Evolutionary conservation across 2,113 vertebrate genomes (phyloP).

Genomic region (Rynchops niger): DNA sequence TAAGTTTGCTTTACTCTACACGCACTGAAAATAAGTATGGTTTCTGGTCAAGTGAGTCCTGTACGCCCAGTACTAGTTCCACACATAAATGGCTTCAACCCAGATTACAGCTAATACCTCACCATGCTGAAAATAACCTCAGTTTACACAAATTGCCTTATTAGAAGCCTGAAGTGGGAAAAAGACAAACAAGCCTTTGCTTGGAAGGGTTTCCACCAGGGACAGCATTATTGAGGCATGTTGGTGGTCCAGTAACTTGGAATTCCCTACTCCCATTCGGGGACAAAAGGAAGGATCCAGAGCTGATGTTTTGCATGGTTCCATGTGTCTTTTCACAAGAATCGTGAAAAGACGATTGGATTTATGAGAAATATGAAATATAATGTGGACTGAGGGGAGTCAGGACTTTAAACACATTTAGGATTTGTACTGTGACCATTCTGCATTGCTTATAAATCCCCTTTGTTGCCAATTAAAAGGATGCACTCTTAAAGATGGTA

Average conservation of each 20-base stretch:
- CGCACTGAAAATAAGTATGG: not conserved
- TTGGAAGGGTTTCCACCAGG: not conserved
- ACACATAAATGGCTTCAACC: not conserved
- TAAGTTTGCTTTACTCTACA: not conserved
- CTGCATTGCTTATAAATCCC: not conserved
- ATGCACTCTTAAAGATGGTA: not conserved
- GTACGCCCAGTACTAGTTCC: not conserved
- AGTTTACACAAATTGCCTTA: not conserved
- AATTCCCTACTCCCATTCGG: not conserved
- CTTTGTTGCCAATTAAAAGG: not conserved
- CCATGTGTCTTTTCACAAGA: not conserved
- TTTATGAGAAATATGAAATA: not conserved
- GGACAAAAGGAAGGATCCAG: not conserved
- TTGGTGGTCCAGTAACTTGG: not conserved
- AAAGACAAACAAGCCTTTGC: not conserved
- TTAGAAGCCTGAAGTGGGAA: not conserved
- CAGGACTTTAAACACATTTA: not conserved
- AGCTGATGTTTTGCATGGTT: not conserved
- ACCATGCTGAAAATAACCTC: not conserved
- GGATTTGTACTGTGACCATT: not conserved
- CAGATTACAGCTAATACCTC: not conserved
- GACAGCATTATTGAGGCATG: fast-evolving
- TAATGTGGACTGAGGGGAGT: not conserved
- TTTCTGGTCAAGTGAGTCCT: not conserved
- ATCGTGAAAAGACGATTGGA: too few species aligned